Evolutionary conservation across 2,113 vertebrate genomes (phyloP), one percentile per base, ranked within the genome.

Genomic region (Austrofundulus limnaeus): DNA sequence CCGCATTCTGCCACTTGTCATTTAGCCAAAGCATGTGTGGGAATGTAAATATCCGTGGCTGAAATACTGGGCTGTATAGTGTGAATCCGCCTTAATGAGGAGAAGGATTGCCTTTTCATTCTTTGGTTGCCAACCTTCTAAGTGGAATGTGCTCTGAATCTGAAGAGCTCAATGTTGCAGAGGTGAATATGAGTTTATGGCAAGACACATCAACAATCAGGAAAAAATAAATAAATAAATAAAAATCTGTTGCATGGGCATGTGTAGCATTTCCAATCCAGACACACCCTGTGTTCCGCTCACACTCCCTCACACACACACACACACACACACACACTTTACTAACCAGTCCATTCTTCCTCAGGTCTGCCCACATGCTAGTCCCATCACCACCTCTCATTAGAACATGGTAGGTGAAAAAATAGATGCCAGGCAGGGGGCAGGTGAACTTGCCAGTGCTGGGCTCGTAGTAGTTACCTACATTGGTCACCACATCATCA

Each of bases 391-490:
- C 96, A n/a, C 96, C 96, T 75, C 95, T 93, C 96, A 98, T 98
- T 43, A 98, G 94, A 78, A 98, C 95, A 46, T 98, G 96, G 91
- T 98, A 98, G 82, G 96, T 96, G 88, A 98, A 98, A 92, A 95
- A 98, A 88, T 98, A 98, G 87, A 96, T 95, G 65, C 96, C 96
- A 2, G 95, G 95, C 67, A 98, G 91, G 5, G 95, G 95, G 82
- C 96, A 98, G 78, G 96, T 98, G 92, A 98, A 98, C 80, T 98
- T 98, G 72, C 96, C 96, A 0, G 95, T 98, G 66, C 92, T 94
- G 21, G 96, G 95, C 78, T 98, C 96, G 11, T 98, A 98, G 90
- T 97, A 96, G 90, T 98, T 98, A 50, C 96, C 96, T 23, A 98
- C 95, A 77, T 98, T 98, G 84, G 96, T 98, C 54, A 97, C 96